A percentile compares a stretch with the other conserved stretches of the same genome.
phyloP scores from a whole-genome alignment of 2,888 invertebrate genomes.

The Melanostoma mellinum region DNA sequence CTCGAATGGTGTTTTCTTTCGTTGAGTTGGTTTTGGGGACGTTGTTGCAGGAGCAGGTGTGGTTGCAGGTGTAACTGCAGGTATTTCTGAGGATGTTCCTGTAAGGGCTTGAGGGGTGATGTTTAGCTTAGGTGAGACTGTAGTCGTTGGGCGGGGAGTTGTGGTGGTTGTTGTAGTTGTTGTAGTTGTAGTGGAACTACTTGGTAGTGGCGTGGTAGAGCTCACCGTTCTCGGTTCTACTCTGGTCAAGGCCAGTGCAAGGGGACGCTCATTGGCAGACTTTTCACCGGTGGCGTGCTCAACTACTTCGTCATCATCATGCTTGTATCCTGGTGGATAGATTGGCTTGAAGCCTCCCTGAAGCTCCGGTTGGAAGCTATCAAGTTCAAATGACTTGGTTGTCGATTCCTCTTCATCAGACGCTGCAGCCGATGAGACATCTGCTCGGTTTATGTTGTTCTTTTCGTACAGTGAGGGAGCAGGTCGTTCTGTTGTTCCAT shows the following conservation, averaged over 20 bases:
- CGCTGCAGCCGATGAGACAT: conserved; percentile 71
- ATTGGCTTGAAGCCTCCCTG: conserved; percentile 88
- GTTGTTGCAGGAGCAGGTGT: conserved; percentile 37
- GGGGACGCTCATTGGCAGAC: conserved; percentile 73
- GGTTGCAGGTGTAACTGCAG: conserved; percentile 37
- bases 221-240: conserved; percentile 68
- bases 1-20: conserved; percentile 79
- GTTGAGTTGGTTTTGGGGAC: conserved; percentile 73
- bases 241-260: conserved; percentile 74
- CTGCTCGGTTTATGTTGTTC: conserved; percentile 80
- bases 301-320: conserved; percentile 70
- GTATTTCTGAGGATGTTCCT: conserved; percentile 30
- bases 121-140: conserved; percentile 54
- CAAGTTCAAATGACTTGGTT: conserved; percentile 84
- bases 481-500: conserved; percentile 76
- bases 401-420: conserved; percentile 77
- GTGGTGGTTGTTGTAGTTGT: conserved; percentile 27
- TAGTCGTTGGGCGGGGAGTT: conserved; percentile 33
- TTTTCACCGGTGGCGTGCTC: conserved; percentile 70
- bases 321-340: conserved; percentile 82
- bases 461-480: conserved; percentile 77
- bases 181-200: conserved; percentile 13
- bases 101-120: conserved; percentile 52
- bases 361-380: conserved; percentile 87
- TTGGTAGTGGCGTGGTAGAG: conserved; percentile 22